Evolutionary conservation across 2,888 invertebrate species (phyloP), one percentile per base, ranked within the genome.

Genomic region (Tinea trinotella): DNA sequence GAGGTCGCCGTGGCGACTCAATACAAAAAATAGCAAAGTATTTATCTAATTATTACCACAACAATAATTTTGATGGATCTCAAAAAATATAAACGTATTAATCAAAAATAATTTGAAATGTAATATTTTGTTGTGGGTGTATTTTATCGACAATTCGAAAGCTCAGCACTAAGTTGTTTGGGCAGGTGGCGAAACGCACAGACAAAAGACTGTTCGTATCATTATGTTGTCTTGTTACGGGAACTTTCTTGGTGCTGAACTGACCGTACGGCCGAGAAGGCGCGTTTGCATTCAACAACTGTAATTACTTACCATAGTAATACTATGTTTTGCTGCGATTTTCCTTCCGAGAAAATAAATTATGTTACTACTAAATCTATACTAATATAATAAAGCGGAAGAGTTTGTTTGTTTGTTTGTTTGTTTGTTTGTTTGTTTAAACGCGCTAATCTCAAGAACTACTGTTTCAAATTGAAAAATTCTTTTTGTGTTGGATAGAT

Each of bases 161-260:
- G 59, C 60, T 59, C 71, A 66, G 64, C 75, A 59, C 73, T 71
- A 58, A 55, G 54, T 57, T 76, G 79, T 83, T 83, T 83, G 79
- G 83, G 85, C 84, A 84, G 84, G 85, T 85, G 85, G 85, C 81
- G 81, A 84, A 84, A 81, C 76, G 69, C 67, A 71, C 81, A 74
- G 77, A 81, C 81, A 82, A 82, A 78, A 76, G 77, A 68, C 72
- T 70, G 70, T 66, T 71, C 69, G 71, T 79, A 81, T 84, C 81
- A 84, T 84, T 85, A 84, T 79, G 74, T 75, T 84, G 85, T 84
- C 85, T 84, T 81, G 84, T 84, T 84, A 82, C 76, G 71, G 70
- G 67, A 80, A 73, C 76, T 68, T n/a, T n/a, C 67, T 79, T 74
- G 78, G 81, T 20, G 20, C 22, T 46, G 34, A 50, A 54, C 40